These are phyloP conservation scores for Meloidogyne floridensis DNA, from an alignment of 1,140 invertebrate genomes.

Conservation along the genomic window DNA sequence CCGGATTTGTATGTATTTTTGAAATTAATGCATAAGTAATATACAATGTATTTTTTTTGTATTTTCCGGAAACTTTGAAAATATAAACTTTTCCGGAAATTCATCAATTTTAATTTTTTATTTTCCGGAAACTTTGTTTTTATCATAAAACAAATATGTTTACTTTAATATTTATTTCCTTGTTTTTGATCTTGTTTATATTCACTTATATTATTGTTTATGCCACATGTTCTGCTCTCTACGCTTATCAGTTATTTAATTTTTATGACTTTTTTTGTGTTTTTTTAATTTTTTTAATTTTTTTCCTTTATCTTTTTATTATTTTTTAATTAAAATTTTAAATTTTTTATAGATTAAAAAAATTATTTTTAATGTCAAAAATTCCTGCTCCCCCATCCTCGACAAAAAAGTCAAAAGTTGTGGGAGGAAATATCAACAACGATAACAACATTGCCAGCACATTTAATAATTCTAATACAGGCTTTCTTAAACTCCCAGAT, in stretches of 20 bases:
- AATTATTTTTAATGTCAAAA: conserved; percentile 1
- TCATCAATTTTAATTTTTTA: not conserved
- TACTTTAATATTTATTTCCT: too few relatives aligned
- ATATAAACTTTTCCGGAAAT: too few relatives aligned
- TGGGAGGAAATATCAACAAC: not conserved
- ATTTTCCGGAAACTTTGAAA: not conserved
- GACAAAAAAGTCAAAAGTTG: not conserved
- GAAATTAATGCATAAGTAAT: too few relatives aligned
- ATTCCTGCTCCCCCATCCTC: not conserved
- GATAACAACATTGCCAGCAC: not conserved
- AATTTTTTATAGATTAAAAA: not conserved
- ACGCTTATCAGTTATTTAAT: not conserved
- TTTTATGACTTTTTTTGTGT: not conserved
- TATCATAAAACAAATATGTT: too few relatives aligned
- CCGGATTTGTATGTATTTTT: too few relatives aligned
- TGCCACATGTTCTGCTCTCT: not conserved
- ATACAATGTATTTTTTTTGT: too few relatives aligned
- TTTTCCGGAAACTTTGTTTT: not conserved
- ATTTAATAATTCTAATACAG: not conserved
- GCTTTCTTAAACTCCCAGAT: conserved; percentile 1
- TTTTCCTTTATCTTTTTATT: not conserved
- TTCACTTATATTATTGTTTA: not conserved
- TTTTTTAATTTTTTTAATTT: not conserved
- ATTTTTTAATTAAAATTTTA: not conserved
- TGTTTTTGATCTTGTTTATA: too few relatives aligned